Percentiles rank a stretch among this genome's conserved stretches.
Conservation (phyloP, 2,113 vertebrate species). For the Brachypteracias leptosomus region DNA sequence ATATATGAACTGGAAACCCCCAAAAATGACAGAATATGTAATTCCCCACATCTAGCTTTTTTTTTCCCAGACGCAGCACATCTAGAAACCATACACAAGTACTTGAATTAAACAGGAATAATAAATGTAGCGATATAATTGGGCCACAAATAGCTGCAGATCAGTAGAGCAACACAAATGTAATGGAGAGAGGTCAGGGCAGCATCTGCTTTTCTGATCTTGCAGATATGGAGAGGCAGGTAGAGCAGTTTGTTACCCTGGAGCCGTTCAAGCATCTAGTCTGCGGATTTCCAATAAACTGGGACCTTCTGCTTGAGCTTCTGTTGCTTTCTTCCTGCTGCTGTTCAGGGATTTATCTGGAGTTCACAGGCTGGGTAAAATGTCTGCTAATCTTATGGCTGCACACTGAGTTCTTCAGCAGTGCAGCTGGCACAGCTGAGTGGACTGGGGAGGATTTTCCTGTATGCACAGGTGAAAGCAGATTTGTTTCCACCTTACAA, state of each 20-base stretch:
- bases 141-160: not conserved
- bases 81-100: accelerated
- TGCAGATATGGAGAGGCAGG: not conserved
- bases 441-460: not conserved
- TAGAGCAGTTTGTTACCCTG: not conserved
- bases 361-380: constrained; percentile 55
- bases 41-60: not conserved
- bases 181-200: not conserved
- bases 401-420: constrained; percentile 10
- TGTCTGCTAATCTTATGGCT: constrained; percentile 23
- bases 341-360: constrained; percentile 55
- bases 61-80: too few species aligned
- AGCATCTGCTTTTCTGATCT: constrained; percentile 16
- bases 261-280: not conserved
- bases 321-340: constrained; percentile 45
- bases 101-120: not conserved
- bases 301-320: constrained; percentile 52
- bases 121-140: not conserved
- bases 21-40: not conserved
- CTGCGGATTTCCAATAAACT: not conserved
- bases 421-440: not conserved
- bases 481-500: not conserved
- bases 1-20: not conserved
- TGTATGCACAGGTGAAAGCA: not conserved
- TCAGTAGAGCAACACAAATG: not conserved